These are phyloP conservation scores for Ceratina japonica DNA, from an alignment of 1,140 invertebrate genomes.

Conservation along the genomic window DNA sequence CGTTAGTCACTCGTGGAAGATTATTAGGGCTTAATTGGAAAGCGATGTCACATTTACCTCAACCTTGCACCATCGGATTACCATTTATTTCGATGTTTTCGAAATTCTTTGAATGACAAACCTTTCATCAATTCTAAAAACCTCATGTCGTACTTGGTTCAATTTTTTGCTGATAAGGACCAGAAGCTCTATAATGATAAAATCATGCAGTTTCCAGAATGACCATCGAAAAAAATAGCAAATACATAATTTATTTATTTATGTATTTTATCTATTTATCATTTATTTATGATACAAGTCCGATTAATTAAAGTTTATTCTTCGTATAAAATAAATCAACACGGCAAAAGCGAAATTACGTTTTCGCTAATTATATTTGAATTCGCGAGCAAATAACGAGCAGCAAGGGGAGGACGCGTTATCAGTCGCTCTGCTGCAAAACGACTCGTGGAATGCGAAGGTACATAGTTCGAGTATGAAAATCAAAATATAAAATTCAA, in stretches of 20 bases:
- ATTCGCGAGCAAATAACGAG: neutral
- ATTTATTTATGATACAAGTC: too few relatives aligned
- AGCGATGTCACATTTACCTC: neutral
- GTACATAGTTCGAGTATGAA: neutral
- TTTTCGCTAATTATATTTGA: neutral
- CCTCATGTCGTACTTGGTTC: neutral
- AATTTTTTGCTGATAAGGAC: constrained; percentile 1
- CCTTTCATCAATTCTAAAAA: neutral
- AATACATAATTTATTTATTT: too few relatives aligned
- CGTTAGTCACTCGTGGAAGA: neutral
- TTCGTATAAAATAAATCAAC: neutral
- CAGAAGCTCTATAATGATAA: neutral
- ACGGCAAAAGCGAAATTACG: neutral
- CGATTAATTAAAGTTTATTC: neutral
- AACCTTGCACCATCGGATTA: neutral
- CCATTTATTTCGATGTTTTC: neutral
- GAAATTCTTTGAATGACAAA: neutral
- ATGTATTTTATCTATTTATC: too few relatives aligned
- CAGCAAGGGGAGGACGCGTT: neutral
- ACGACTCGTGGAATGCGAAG: too few relatives aligned
- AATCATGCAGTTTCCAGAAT: neutral
- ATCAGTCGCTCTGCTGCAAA: neutral
- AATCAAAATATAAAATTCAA: neutral
- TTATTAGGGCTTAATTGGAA: neutral
- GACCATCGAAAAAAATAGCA: neutral